phyloP scores from a whole-genome alignment of 2,113 vertebrate species.

The Cebus imitator region DNA sequence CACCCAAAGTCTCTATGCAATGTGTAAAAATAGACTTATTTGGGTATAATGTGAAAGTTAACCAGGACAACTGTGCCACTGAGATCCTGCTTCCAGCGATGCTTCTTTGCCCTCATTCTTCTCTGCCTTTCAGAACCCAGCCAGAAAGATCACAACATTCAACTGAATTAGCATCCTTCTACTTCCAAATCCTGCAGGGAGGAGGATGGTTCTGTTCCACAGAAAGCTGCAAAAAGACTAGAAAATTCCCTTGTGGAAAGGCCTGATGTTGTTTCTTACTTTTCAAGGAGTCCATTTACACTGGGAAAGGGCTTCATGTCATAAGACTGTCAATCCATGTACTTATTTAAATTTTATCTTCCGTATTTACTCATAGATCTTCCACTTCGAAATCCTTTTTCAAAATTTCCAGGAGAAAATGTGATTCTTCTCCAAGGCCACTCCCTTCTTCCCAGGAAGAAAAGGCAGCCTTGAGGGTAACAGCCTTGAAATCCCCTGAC shows the following conservation, averaged over 20 bases:
- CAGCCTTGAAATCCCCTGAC: not conserved
- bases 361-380: not conserved
- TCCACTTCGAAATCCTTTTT: slow-evolving; percentile 7
- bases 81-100: not conserved
- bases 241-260: not conserved
- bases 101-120: not conserved
- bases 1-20: not conserved
- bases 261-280: not conserved
- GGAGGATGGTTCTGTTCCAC: not conserved
- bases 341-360: not conserved
- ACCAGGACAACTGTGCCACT: not conserved
- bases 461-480: not conserved
- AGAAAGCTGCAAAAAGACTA: not conserved
- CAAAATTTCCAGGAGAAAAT: not conserved
- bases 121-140: not conserved
- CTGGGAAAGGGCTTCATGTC: not conserved
- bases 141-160: not conserved
- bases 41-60: not conserved
- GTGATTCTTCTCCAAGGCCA: not conserved
- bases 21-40: not conserved
- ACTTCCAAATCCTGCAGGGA: not conserved
- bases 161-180: not conserved
- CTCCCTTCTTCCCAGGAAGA: not conserved
- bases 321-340: not conserved
- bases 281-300: not conserved